phyloP scores from a whole-genome alignment of 2,113 vertebrate species.

The Anoplopoma fimbria region DNA sequence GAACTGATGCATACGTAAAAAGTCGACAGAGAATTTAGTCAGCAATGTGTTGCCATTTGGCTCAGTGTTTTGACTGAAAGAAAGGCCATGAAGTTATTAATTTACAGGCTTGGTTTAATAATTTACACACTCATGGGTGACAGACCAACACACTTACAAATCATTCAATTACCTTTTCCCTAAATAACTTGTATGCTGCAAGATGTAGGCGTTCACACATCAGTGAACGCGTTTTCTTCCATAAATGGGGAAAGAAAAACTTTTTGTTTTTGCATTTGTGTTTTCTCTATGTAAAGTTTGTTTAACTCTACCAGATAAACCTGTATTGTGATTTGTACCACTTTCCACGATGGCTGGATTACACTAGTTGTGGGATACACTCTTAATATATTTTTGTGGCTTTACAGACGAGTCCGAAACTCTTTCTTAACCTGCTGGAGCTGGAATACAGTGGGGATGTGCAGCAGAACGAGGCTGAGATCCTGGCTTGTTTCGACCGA shows the following conservation, averaged over 20 bases:
- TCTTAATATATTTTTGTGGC: not conserved
- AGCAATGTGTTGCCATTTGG: not conserved
- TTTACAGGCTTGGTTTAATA: not conserved
- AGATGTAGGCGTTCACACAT: not conserved
- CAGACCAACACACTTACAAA: not conserved
- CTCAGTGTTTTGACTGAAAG: not conserved
- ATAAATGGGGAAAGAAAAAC: not conserved
- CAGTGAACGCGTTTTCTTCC: not conserved
- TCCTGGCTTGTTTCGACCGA: slow-evolving; percentile 93
- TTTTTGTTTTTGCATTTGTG: not conserved
- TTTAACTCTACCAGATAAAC: not conserved
- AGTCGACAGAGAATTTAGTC: not conserved
- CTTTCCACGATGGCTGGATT: not conserved
- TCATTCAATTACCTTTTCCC: not conserved
- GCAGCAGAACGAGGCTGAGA: slow-evolving; percentile 92
- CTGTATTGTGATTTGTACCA: not conserved
- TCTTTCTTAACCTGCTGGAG: slow-evolving; percentile 97
- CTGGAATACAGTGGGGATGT: slow-evolving; percentile 95
- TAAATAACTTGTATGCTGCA: not conserved
- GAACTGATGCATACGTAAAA: not conserved
- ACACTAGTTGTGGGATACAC: not conserved
- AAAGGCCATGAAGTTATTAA: not conserved
- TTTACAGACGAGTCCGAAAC: slow-evolving; percentile 90
- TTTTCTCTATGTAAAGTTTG: not conserved
- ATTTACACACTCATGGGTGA: not conserved